Conservation (phyloP, 2,113 vertebrate species). For the Nettapus auritus region DNA sequence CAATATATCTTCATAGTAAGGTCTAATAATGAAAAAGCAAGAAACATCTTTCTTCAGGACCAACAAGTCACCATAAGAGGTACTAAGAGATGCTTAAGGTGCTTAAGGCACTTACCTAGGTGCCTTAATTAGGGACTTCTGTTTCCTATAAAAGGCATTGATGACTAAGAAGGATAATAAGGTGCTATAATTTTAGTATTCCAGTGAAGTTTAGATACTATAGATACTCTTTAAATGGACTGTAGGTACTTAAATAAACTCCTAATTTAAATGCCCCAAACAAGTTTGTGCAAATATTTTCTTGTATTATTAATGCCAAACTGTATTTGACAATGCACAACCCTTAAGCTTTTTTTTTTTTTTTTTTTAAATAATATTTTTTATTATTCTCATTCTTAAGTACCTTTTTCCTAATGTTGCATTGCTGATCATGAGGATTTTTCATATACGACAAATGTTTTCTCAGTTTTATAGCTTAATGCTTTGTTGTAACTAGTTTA, state of each 20-base stretch:
- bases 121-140: neutral
- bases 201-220: neutral
- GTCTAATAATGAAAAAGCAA: neutral
- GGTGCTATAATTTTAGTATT: neutral
- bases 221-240: neutral
- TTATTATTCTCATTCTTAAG: neutral
- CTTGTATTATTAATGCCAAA: neutral
- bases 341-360: neutral
- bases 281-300: neutral
- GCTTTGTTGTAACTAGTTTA: neutral
- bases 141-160: neutral
- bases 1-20: neutral
- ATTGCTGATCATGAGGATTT: neutral
- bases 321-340: neutral
- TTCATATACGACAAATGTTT: neutral
- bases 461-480: neutral
- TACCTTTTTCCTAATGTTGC: fast-evolving
- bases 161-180: neutral
- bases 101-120: neutral
- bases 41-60: neutral
- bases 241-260: neutral
- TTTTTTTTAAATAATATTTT: neutral
- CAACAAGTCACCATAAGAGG: neutral
- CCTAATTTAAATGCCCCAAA: neutral
- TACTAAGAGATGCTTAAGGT: neutral